Conservation (phyloP, 1,140 invertebrate genomes). For the Aphaenogaster rudis region DNA sequence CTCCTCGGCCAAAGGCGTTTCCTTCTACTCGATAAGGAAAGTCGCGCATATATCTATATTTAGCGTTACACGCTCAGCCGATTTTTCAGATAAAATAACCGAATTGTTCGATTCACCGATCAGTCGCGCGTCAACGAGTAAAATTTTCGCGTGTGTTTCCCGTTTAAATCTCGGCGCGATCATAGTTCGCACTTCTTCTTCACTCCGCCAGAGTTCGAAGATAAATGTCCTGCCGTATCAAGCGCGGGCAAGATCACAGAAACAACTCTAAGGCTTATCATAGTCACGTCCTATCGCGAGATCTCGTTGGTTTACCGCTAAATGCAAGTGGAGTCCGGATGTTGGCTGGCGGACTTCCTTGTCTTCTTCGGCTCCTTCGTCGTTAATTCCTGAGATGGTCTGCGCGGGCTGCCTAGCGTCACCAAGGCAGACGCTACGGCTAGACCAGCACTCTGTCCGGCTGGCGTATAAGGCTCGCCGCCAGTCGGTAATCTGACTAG, state of each 20-base stretch:
- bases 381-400: conserved; percentile 90
- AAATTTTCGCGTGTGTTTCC: conserved; percentile 35
- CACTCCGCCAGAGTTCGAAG: conserved; percentile 73
- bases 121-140: conserved; percentile 13
- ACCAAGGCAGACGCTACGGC: conserved; percentile 95
- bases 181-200: conserved; percentile 62
- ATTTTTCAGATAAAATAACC: not conserved
- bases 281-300: conserved; percentile 33
- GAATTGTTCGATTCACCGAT: conserved; percentile 40
- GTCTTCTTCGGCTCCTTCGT: conserved; percentile 89
- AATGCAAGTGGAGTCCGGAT: conserved; percentile 89
- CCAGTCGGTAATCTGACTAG: conserved; percentile 95
- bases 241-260: conserved; percentile 73
- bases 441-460: conserved; percentile 94
- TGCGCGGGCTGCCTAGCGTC: conserved; percentile 93
- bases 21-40: conserved; percentile 46
- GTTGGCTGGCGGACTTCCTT: conserved; percentile 90
- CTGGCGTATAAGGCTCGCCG: conserved; percentile 92
- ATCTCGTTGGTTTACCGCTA: conserved; percentile 74
- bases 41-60: conserved; percentile 14
- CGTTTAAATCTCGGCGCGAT: conserved; percentile 37
- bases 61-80: conserved; percentile 25
- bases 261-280: conserved; percentile 69
- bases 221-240: conserved; percentile 54
- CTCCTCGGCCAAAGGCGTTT: conserved; percentile 21